These are phyloP conservation scores for Rana temporaria DNA, from an alignment of 2,113 vertebrate species.

Conservation along the genomic window DNA sequence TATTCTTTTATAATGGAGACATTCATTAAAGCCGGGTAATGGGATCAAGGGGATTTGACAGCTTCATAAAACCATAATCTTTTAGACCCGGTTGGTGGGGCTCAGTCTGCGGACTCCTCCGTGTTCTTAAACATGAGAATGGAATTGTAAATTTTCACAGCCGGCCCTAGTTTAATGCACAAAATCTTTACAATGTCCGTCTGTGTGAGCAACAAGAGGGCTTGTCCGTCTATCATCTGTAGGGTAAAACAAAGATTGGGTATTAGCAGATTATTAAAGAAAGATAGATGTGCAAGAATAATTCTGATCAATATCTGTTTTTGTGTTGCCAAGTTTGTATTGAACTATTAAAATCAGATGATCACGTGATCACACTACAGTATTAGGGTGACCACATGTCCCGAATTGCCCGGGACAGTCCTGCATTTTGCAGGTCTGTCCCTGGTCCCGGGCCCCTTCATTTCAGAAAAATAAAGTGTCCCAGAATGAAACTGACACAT, in stretches of 20 bases:
- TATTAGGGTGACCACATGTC: no score
- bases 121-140: conserved; percentile 98
- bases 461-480: no score
- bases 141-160: conserved; percentile 98
- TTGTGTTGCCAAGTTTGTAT: no score
- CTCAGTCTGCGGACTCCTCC: conserved; percentile 92
- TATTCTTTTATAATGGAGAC: background rate
- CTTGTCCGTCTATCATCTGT: conserved; percentile 97
- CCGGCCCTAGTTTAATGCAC: conserved; percentile 96
- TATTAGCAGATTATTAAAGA: background rate
- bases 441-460: no score
- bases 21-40: background rate
- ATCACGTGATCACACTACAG: no score
- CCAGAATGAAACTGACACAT: no score
- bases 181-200: conserved; percentile 98
- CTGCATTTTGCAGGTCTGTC: no score
- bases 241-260: conserved; percentile 46
- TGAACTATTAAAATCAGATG: no score
- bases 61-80: no score
- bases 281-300: no score
- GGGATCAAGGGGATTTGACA: background rate
- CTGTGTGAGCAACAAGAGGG: conserved; percentile 95
- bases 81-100: background rate
- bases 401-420: no score
- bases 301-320: no score